phyloP scores from a whole-genome alignment of 2,113 vertebrate species.

The Paedocypris sp. region DNA sequence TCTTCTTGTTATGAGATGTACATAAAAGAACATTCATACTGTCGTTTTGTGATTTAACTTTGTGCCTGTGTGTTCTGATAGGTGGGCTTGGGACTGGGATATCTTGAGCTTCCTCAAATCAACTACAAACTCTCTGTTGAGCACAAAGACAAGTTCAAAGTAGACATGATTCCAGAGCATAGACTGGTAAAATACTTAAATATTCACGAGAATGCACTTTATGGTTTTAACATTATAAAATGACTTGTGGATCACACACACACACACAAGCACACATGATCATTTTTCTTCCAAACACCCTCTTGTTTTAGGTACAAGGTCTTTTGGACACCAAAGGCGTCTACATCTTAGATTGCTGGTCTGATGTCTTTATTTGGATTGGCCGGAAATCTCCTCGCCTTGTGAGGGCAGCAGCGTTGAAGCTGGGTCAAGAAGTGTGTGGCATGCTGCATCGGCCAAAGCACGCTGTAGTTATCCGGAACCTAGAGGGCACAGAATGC shows the following conservation, averaged over 20 bases:
- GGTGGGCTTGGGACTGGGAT: conserved; percentile 91
- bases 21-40: not conserved
- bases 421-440: conserved; percentile 94
- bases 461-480: conserved; percentile 80
- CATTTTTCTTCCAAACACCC: too few species aligned
- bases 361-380: conserved; percentile 95
- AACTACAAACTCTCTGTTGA: conserved; percentile 96
- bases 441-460: conserved; percentile 90
- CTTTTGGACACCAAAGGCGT: conserved; percentile 88
- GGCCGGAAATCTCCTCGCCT: conserved; percentile 87
- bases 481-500: conserved; percentile 87
- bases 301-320: conserved; percentile 71
- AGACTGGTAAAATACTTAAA: conserved; percentile 80
- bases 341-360: conserved; percentile 97
- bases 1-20: not conserved
- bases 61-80: conserved; percentile 33
- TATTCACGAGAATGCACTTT: too few species aligned
- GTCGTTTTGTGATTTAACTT: not conserved
- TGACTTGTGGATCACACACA: too few species aligned
- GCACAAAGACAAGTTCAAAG: conserved; percentile 81
- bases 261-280: too few species aligned
- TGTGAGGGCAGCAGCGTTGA: conserved; percentile 85
- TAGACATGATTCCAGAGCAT: conserved; percentile 80
- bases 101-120: conserved; percentile 93
- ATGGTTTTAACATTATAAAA: too few species aligned